A percentile compares a stretch with the other conserved stretches of the same genome.
phyloP scores from a whole-genome alignment of 2,888 invertebrate species.

The Pterostichus niger region DNA sequence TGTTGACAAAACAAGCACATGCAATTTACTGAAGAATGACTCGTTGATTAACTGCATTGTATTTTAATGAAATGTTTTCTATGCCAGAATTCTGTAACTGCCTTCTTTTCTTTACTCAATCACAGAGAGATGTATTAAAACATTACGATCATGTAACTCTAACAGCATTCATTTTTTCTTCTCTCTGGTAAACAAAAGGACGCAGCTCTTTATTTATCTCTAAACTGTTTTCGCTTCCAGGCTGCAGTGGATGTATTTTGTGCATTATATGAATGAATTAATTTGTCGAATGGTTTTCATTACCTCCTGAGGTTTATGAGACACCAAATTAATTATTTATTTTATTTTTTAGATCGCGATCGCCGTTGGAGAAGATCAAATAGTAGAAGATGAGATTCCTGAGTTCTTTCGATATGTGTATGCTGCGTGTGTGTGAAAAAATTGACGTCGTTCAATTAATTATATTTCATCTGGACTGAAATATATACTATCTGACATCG shows the following conservation, averaged over 20 bases:
- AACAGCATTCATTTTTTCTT: neutral
- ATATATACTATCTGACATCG: conserved; percentile 45
- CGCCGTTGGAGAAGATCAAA: conserved; percentile 57
- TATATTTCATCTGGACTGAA: conserved; percentile 58
- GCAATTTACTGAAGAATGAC: neutral
- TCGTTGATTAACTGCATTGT: conserved; percentile 20
- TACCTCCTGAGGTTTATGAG: neutral
- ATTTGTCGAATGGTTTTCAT: conserved; percentile 41
- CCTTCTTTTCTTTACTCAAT: conserved; percentile 27
- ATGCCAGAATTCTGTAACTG: conserved; percentile 43
- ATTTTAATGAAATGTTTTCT: conserved; percentile 10
- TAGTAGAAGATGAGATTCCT: conserved; percentile 54
- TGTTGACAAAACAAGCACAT: too few relatives aligned
- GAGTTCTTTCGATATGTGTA: conserved; percentile 35
- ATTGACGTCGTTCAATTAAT: conserved; percentile 49
- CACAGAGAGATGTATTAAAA: neutral
- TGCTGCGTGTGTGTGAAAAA: conserved; percentile 19
- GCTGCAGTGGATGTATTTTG: conserved; percentile 35
- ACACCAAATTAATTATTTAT: conserved; percentile 3
- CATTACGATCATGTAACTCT: neutral
- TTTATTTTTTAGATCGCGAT: conserved; percentile 57
- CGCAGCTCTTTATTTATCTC: conserved; percentile 10
- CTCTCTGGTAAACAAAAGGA: conserved; percentile 15
- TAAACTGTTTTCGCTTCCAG: conserved; percentile 59
- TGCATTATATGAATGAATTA: conserved; percentile 42